Base-by-base conservation (phyloP, 2,888 invertebrate genomes). In the Caenorhabditis afra region DNA sequence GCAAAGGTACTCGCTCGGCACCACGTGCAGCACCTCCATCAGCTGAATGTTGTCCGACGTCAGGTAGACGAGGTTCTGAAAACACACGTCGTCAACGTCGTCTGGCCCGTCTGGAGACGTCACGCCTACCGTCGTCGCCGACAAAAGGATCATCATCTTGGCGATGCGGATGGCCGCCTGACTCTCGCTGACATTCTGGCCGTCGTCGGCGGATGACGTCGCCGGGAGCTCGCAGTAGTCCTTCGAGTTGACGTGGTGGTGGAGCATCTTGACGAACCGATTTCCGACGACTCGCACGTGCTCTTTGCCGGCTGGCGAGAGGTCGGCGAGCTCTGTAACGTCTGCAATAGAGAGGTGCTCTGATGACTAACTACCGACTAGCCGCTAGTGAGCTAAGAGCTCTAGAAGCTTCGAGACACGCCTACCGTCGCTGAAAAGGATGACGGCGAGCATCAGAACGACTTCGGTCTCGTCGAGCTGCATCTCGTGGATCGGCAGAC, bases 31-130 rank as follows among this genome's bases (percentile, higher is more conserved):
- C n/a, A 87, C 82, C 44, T 88, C 87, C 66, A 85, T 85, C 18
- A 88, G 75, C 50, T 84, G 85, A 35, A 87, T 85, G 66, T 87
- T 87, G 77, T 88, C 88, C 11, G 81, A 84, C 5, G 86, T 85
- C 3, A 86, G 59, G 55, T 83, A 84, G 50, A 88, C 87, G 16
- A 88, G 85, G 37, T 88, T 86, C 87, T 87, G 82, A 59, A 87
- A 81, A n/a, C n/a, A n/a, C n/a, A n/a, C n/a, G n/a, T n/a, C n/a
- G n/a, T n/a, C n/a, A n/a, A n/a, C n/a, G n/a, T n/a, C n/a, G n/a
- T n/a, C n/a, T n/a, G n/a, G n/a, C 65, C 37, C 44, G 44, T 7
- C 49, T 14, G 59, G 23, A 37, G 20, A 52, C 18, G 35, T 57
- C 4, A 45, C 4, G 3, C 67, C 41, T 82, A 88, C 88, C 79